Evolutionary conservation across 2,888 invertebrate genomes (phyloP).

Genomic region (Drosophila incognita): DNA sequence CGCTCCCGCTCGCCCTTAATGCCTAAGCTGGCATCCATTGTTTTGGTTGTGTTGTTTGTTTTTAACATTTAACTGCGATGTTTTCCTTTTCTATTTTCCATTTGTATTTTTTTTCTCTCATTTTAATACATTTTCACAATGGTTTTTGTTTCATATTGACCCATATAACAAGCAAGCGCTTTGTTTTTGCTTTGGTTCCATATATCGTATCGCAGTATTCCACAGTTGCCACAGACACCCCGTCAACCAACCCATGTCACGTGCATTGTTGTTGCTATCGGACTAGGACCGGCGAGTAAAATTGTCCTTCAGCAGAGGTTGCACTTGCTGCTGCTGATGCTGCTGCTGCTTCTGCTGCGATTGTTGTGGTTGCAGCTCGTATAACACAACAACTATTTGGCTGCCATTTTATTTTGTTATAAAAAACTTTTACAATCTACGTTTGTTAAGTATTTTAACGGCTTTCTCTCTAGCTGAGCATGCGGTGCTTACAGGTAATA

Average conservation of each 20-base stretch:
- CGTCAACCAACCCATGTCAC: not conserved
- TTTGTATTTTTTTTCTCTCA: conserved; percentile 8
- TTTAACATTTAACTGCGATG: conserved; percentile 28
- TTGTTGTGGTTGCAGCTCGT: conserved; percentile 32
- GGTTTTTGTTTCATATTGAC: conserved; percentile 74
- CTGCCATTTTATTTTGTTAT: conserved; percentile 70
- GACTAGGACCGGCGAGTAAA: conserved; percentile 31
- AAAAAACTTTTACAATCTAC: conserved; percentile 79
- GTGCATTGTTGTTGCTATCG: conserved; percentile 25
- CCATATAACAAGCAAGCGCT: conserved; percentile 58
- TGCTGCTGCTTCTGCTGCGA: conserved; percentile 34
- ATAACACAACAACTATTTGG: conserved; percentile 56
- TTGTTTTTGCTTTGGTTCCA: conserved; percentile 23
- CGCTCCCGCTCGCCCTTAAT: conserved; percentile 8
- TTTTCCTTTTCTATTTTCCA: not conserved
- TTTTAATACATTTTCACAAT: conserved; percentile 44
- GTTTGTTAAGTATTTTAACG: conserved; percentile 83
- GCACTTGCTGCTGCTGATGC: conserved; percentile 35
- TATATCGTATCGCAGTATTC: conserved; percentile 25
- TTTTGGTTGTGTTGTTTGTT: conserved; percentile 17
- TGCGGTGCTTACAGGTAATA: conserved; percentile 53
- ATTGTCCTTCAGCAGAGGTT: conserved; percentile 65
- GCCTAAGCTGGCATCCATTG: conserved; percentile 13
- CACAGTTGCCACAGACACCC: not conserved
- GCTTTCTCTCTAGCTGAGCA: conserved; percentile 52